These are phyloP conservation scores for Xiphorhynchus elegans DNA, from an alignment of 2,113 vertebrate genomes.

Conservation along the genomic window DNA sequence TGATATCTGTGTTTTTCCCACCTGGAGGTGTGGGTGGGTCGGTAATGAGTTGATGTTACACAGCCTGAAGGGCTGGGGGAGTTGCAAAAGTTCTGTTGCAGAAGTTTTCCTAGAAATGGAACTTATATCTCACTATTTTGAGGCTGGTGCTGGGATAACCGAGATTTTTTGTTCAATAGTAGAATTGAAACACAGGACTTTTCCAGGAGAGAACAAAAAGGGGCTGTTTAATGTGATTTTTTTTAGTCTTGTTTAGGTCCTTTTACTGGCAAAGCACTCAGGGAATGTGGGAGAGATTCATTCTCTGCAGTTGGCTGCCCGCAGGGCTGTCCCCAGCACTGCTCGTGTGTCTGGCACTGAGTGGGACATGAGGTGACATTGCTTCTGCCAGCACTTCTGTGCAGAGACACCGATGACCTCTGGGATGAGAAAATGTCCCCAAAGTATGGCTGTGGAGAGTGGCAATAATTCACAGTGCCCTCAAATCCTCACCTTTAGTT, in stretches of 20 bases:
- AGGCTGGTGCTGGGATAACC: neutral
- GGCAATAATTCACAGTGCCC: neutral
- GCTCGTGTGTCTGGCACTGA: fast-evolving
- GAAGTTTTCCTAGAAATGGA: neutral
- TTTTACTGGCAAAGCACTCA: neutral
- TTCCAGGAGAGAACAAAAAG: neutral
- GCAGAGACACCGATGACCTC: neutral
- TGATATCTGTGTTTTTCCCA: neutral
- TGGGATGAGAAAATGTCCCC: neutral
- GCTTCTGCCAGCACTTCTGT: neutral
- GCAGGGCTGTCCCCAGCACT: neutral
- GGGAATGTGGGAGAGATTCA: neutral
- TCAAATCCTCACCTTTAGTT: neutral
- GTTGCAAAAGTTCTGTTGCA: neutral
- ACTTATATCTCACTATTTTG: neutral
- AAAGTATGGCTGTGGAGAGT: neutral
- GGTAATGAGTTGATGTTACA: neutral
- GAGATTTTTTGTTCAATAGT: neutral
- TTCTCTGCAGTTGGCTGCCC: neutral
- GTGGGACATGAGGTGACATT: neutral
- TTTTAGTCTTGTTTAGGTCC: neutral
- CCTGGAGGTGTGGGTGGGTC: neutral
- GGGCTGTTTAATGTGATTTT: fast-evolving
- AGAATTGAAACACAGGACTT: neutral
- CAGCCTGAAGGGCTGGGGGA: neutral